These are phyloP conservation scores for Choristoneura rosaceana DNA, from an alignment of 2,888 invertebrate species.

Conservation along the genomic window DNA sequence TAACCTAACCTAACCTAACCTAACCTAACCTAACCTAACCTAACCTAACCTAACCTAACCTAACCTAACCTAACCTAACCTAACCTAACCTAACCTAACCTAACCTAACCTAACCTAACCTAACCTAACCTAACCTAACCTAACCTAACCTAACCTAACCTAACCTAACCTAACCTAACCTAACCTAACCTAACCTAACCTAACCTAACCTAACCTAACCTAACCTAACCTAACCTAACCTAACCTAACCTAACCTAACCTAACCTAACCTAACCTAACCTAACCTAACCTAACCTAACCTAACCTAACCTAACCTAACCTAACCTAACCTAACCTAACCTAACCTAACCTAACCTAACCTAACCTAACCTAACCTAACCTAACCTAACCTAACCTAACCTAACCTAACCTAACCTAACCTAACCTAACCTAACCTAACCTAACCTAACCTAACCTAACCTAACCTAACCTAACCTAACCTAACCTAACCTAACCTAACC, in stretches of 20 bases:
- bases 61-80: constrained; percentile 39
- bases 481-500: constrained; percentile 24
- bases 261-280: constrained; percentile 23
- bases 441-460: constrained; percentile 24
- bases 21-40: constrained; percentile 24
- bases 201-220: constrained; percentile 24
- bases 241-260: constrained; percentile 24
- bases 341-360: constrained; percentile 24
- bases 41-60: constrained; percentile 40
- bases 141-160: constrained; percentile 24
- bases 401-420: constrained; percentile 24
- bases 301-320: constrained; percentile 24
- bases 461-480: constrained; percentile 24
- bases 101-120: constrained; percentile 17
- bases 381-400: constrained; percentile 24
- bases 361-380: constrained; percentile 24
- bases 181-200: constrained; percentile 24
- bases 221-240: constrained; percentile 24
- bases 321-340: constrained; percentile 24
- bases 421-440: constrained; percentile 24
- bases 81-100: constrained; percentile 17
- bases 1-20: constrained; percentile 24
- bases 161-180: constrained; percentile 24
- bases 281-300: constrained; percentile 24
- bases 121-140: constrained; percentile 19